Evolutionary conservation across 1,140 invertebrate genomes (phyloP), one percentile per base, ranked within the genome.

Genomic region (Aculops lycopersici): DNA sequence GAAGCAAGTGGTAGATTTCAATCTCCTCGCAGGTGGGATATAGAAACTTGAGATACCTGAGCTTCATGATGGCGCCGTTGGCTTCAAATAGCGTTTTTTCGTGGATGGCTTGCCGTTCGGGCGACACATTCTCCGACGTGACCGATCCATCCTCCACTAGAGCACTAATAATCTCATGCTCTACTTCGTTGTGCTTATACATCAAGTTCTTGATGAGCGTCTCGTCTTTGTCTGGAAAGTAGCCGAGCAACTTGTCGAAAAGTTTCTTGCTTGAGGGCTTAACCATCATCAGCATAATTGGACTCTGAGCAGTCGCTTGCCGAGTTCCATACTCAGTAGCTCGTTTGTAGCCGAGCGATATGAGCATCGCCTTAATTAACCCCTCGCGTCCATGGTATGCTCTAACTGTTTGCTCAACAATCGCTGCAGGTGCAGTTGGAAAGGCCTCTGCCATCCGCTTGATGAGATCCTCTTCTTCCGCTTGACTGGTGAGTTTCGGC

Each of bases 21-120:
- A 73, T 76, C 55, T 81, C 77, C 46, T 84, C 77, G 1, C 71
- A 74, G 57, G 77, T 74, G n/a, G 76, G 75, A 57, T 80, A 83
- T 48, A 81, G 66, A 51, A 72, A 76, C 57, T 83, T 83, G 60
- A 84, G 64, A 56, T 81, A 83, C 61, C 76, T 78, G 52, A 81
- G 63, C 65, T 83, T 81, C 69, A 81, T 75, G 62, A 80, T 80
- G 45, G 76, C 76, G 46, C 75, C 79, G 50, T 46, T 44, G 3
- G 71, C 68, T 52, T 75, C 74, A 46, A 72, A 68, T 48, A 63
- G 17, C 24, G 47, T 37, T 36, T 39, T 43, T 20, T 47, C 45
- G 35, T 48, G 44, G 14, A 45, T 39, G 13, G 17, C 20, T 3
- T 35, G 38, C 37, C 43, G 17, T 43, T 43, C 17, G 37, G 41